Evolutionary conservation across 2,888 invertebrate genomes (phyloP).

Genomic region (Diplolepis rosae): DNA sequence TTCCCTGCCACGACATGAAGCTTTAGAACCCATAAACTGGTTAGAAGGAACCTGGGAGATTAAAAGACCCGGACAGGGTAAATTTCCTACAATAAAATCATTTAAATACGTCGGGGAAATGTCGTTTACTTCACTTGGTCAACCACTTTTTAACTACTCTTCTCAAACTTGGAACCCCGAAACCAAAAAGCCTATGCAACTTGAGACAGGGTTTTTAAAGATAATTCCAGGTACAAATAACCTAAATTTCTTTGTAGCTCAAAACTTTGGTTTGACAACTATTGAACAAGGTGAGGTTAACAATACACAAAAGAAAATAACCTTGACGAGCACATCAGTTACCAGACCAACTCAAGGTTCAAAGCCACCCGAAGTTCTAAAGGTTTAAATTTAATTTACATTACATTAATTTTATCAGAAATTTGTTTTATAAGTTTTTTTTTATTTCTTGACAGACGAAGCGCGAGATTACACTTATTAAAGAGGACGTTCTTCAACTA

Average conservation of each 20-base stretch:
- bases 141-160: conserved; percentile 78
- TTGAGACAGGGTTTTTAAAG: conserved; percentile 79
- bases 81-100: conserved; percentile 77
- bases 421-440: not conserved
- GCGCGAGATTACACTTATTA: conserved; percentile 69
- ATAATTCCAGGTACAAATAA: conserved; percentile 76
- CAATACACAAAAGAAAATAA: conserved; percentile 65
- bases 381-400: conserved; percentile 53
- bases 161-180: conserved; percentile 76
- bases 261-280: conserved; percentile 79
- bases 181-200: conserved; percentile 77
- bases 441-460: conserved; percentile 63
- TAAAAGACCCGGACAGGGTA: conserved; percentile 74
- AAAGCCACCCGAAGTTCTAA: conserved; percentile 76
- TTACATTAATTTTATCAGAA: not conserved
- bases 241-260: conserved; percentile 77
- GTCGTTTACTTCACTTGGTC: conserved; percentile 77
- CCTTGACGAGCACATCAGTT: conserved; percentile 74
- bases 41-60: conserved; percentile 78
- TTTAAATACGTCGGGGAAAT: conserved; percentile 78
- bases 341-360: conserved; percentile 75
- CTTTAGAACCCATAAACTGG: conserved; percentile 77
- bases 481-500: conserved; percentile 70
- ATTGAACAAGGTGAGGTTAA: conserved; percentile 77
- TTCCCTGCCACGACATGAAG: conserved; percentile 71